Conservation (phyloP, 2,797 vertebrate species). For the Manis javanica region DNA sequence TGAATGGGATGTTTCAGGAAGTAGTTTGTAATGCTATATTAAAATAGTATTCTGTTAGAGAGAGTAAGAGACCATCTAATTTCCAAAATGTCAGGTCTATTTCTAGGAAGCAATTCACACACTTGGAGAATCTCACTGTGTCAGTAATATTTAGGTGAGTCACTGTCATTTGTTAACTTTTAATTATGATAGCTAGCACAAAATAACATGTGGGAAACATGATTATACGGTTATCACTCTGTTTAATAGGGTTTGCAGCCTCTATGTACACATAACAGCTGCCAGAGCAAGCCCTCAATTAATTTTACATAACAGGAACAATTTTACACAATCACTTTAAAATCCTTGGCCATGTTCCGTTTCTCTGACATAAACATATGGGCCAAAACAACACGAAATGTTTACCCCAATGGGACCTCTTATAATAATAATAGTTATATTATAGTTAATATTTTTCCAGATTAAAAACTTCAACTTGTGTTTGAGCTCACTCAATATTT, state of each 20-base stretch:
- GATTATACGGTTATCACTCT: conserved; percentile 69
- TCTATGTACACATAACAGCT: conserved; percentile 66
- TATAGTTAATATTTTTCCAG: conserved; percentile 20
- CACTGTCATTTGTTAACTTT: conserved; percentile 67
- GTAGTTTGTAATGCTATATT: neutral
- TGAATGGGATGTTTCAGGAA: neutral
- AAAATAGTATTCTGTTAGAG: conserved; percentile 1
- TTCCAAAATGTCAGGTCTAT: neutral
- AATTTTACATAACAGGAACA: conserved; percentile 70
- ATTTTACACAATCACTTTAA: conserved; percentile 67
- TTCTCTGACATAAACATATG: conserved; percentile 65
- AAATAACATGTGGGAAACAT: conserved; percentile 70
- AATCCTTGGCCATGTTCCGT: conserved; percentile 48
- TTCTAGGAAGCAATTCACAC: conserved; percentile 22
- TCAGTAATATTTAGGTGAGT: conserved; percentile 62
- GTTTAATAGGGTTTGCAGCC: conserved; percentile 61
- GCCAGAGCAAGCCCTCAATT: conserved; percentile 71
- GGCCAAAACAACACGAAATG: conserved; percentile 14
- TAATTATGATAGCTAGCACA: conserved; percentile 36
- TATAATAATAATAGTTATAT: conserved; percentile 38
- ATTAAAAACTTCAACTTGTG: conserved; percentile 17
- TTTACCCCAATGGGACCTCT: neutral
- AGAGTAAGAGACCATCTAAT: neutral
- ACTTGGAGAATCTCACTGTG: neutral
- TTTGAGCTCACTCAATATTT: neutral